A percentile compares a stretch with the other conserved stretches of the same genome.
Conservation (phyloP, 2,797 vertebrate genomes). For the Thaleichthys pacificus region DNA sequence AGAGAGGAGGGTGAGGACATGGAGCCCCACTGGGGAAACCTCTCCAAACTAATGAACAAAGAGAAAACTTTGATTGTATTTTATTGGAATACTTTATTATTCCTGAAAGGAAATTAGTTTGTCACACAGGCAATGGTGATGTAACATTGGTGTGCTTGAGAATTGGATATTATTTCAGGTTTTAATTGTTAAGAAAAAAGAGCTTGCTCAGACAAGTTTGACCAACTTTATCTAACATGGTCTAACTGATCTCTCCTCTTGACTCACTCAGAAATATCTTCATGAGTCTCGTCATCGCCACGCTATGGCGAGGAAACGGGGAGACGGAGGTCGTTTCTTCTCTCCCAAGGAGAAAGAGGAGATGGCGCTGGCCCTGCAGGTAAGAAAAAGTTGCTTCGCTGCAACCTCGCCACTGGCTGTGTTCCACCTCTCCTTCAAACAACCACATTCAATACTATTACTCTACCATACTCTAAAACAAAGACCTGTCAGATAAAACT, state of each 20-base stretch:
- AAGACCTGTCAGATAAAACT: no score
- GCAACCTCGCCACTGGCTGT: background rate
- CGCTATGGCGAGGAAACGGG: constrained; percentile 85
- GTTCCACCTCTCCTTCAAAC: background rate
- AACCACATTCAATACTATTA: background rate
- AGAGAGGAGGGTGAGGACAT: constrained; percentile 79
- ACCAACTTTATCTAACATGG: background rate
- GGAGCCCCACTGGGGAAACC: constrained; percentile 34
- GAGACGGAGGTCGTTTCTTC: constrained; percentile 88
- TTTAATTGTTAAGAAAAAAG: background rate
- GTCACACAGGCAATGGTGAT: background rate
- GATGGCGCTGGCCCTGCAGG: constrained; percentile 44
- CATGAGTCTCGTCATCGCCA: constrained; percentile 87
- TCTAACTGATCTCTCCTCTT: constrained; percentile 45
- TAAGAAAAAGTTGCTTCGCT: background rate
- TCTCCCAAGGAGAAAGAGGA: constrained; percentile 86
- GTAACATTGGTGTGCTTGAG: background rate
- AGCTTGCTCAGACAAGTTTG: background rate
- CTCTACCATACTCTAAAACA: no score
- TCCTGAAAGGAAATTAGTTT: background rate
- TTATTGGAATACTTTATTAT: background rate
- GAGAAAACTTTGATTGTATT: background rate
- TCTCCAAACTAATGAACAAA: background rate
- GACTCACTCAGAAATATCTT: constrained; percentile 81
- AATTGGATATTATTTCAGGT: background rate